Evolutionary conservation across 2,888 invertebrate species (phyloP), one percentile per base, ranked within the genome.

Genomic region (Invenusta paracnida): DNA sequence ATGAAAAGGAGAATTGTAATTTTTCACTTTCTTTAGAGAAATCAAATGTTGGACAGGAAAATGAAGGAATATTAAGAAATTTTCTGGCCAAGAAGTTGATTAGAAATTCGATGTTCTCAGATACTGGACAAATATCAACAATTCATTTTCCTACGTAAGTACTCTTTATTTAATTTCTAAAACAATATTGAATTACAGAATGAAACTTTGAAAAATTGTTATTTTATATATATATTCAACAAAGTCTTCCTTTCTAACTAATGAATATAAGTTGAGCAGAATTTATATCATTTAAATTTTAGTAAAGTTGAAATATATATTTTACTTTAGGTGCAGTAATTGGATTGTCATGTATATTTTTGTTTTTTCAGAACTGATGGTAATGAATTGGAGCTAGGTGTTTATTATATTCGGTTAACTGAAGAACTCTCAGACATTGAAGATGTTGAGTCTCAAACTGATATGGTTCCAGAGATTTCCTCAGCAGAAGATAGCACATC

Each of bases 41-140:
- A 23, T 73, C 73, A 23, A 73, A 73, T 73, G 73, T 73, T 73
- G 73, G 73, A 13, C 73, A 73, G 23, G 73, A 73, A 73, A 73
- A 73, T 73, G 73, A 73, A 73, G 73, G 73, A 23, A 73, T 73
- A 13, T 73, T 73, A 23, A 73, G 73, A 23, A 73, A 73, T 23
- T 73, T 73, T 73, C 23, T 73, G 73, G 73, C 73, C 23, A 73
- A 73, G 27, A 73, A 73, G 23, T 25, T 73, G 25, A 73, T 73
- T 5, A 73, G 27, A 23, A 73, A 73, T 73, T 73, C 73, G 5
- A 73, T 73, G 73, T 73, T 73, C 23, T 73, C 73, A 73, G 73
- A 73, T 73, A 73, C 73, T 25, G 73, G 73, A 5, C 73, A 73
- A 23, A 73, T 73, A 73, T 73, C 73, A 5, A 73, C 73, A 13